A percentile compares a stretch with the other conserved stretches of the same genome.
Evolutionary conservation across 2,888 invertebrate genomes (phyloP).

Genomic region (Nomada lathburiana): DNA sequence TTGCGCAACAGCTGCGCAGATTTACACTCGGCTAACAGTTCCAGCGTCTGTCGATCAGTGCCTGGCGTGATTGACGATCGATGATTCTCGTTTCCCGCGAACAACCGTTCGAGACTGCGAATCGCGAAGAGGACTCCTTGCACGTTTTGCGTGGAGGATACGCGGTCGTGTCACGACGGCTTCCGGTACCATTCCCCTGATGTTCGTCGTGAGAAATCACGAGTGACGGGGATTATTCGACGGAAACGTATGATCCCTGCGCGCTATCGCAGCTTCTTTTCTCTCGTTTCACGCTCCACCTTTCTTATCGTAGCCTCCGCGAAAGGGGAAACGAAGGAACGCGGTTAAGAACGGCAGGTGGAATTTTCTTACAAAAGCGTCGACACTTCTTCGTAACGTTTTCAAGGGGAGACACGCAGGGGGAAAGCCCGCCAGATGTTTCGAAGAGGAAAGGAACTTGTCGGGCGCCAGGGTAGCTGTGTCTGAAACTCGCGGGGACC

Average conservation of each 20-base stretch:
- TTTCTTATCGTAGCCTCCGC: no score
- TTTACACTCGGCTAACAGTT: constrained; percentile 3
- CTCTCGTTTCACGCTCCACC: neutral
- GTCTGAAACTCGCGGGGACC: constrained; percentile 26
- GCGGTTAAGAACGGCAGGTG: no score
- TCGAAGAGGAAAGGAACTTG: neutral
- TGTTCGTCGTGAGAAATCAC: constrained; percentile 26
- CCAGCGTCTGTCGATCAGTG: constrained; percentile 33
- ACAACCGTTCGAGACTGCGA: neutral
- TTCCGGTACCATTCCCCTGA: neutral
- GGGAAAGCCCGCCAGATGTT: neutral
- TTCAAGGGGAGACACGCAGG: no score
- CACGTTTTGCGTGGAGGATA: neutral
- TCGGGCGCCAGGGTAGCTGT: neutral
- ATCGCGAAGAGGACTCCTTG: constrained; percentile 8
- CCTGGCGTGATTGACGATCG: constrained; percentile 27
- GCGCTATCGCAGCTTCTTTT: neutral
- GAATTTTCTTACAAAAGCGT: no score
- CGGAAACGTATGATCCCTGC: constrained; percentile 35
- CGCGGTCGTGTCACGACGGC: neutral
- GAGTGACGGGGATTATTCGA: constrained; percentile 18
- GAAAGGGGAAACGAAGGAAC: no score
- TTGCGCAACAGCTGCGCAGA: constrained; percentile 12
- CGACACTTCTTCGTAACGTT: no score
- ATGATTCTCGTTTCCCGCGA: constrained; percentile 12